Percentiles rank a stretch among this genome's conserved stretches.
Conservation (phyloP, 2,888 invertebrate genomes). For the Ormyrus nitidulus region DNA sequence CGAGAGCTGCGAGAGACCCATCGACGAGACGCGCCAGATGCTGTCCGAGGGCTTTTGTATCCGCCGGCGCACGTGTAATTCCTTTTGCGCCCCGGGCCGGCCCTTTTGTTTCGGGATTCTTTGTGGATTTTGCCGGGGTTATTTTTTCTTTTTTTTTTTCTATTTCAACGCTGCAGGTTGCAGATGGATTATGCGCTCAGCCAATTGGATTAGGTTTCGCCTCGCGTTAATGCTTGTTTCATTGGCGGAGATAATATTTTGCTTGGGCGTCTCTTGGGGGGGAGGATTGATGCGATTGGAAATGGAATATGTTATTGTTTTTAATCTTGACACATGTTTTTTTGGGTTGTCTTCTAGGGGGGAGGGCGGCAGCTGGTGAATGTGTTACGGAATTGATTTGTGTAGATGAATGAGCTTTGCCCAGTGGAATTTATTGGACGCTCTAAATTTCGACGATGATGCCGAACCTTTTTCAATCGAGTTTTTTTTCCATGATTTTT, state of each 20-base stretch:
- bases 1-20: not conserved
- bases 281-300: not conserved
- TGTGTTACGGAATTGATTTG: not conserved
- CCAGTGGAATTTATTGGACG: slow-evolving; percentile 5
- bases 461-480: not conserved
- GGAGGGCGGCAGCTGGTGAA: not conserved
- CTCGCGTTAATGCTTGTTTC: slow-evolving; percentile 20
- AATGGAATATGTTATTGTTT: not conserved
- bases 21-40: slow-evolving; percentile 48
- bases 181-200: not conserved
- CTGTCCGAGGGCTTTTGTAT: slow-evolving; percentile 46
- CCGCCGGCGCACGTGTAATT: no score
- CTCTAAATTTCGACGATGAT: slow-evolving; percentile 11
- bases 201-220: slow-evolving; percentile 36
- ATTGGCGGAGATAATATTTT: slow-evolving; percentile 43
- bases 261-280: not conserved
- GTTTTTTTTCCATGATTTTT: slow-evolving; percentile 5
- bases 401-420: not conserved
- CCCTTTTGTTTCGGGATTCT: slow-evolving; percentile 44
- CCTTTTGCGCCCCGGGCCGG: not conserved
- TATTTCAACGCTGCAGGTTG: not conserved
- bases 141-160: slow-evolving; percentile 25
- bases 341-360: not conserved
- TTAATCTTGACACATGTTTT: slow-evolving; percentile 33
- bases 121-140: not conserved